These are phyloP conservation scores for Pterocles gutturalis DNA, from an alignment of 2,113 vertebrate genomes.

Conservation along the genomic window DNA sequence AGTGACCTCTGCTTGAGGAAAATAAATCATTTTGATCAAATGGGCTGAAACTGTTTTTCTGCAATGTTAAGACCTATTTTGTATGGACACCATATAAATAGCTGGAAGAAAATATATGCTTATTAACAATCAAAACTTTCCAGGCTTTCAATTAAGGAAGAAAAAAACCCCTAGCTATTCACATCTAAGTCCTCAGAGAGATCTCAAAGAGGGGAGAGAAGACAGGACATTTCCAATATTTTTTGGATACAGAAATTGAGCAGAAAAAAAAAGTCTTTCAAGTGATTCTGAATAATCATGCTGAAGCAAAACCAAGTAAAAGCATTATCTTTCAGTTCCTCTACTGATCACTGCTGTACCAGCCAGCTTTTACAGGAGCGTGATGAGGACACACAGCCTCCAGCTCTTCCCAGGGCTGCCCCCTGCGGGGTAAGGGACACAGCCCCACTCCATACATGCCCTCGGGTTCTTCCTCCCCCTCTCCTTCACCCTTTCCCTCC, in stretches of 20 bases:
- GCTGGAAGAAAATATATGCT: background rate
- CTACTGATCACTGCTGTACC: rapidly evolving
- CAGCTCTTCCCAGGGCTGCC: background rate
- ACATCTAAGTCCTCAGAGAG: background rate
- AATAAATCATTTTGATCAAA: background rate
- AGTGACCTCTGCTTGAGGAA: background rate
- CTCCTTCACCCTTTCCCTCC: background rate
- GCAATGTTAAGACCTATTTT: background rate
- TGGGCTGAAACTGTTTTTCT: background rate
- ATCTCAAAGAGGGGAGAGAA: background rate
- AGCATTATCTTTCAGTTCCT: background rate
- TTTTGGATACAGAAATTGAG: background rate
- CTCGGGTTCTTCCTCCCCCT: rapidly evolving
- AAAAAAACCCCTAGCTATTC: background rate
- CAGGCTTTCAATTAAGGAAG: background rate
- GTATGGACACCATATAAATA: background rate
- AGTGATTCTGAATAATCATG: background rate
- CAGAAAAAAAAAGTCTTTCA: background rate
- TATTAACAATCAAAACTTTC: conserved; percentile 11
- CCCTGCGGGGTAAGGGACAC: background rate
- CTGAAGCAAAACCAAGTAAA: background rate
- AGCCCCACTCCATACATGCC: rapidly evolving
- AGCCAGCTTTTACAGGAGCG: background rate
- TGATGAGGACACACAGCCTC: background rate
- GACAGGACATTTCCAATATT: background rate